Percentiles rank a stretch among this genome's conserved stretches.
These are phyloP conservation scores for Drosophila bunnanda DNA, from an alignment of 2,888 invertebrate genomes.

Conservation along the genomic window DNA sequence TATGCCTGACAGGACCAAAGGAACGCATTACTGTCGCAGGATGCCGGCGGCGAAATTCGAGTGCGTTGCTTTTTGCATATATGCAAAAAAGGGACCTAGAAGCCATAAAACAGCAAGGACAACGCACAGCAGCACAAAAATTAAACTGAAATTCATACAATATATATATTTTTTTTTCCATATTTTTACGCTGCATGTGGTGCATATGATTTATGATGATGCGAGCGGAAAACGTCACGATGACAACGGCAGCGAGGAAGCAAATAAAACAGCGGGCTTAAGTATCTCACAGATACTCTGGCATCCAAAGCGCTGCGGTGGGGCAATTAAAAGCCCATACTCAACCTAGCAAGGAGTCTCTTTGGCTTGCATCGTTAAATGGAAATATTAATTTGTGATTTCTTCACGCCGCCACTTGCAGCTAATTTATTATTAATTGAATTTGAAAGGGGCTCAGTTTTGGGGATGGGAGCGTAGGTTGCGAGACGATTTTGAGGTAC, in stretches of 20 bases:
- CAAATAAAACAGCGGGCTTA: conserved; percentile 49
- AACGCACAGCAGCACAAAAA: conserved; percentile 59
- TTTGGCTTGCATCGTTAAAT: conserved; percentile 60
- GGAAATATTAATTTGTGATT: conserved; percentile 74
- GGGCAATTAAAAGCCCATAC: conserved; percentile 60
- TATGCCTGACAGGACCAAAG: conserved; percentile 29
- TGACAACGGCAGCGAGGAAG: conserved; percentile 56
- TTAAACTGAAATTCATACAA: conserved; percentile 58
- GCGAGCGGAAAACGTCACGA: conserved; percentile 60
- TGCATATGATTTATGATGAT: conserved; percentile 80
- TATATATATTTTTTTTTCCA: conserved; percentile 43
- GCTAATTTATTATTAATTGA: conserved; percentile 80
- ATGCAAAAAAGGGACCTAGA: conserved; percentile 53
- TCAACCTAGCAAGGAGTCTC: conserved; percentile 38
- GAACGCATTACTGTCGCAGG: conserved; percentile 33
- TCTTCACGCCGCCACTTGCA: conserved; percentile 57
- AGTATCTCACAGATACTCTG: conserved; percentile 41
- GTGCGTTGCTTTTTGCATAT: conserved; percentile 64
- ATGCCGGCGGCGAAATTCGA: conserved; percentile 52
- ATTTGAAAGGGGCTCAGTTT: conserved; percentile 51
- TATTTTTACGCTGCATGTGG: conserved; percentile 67
- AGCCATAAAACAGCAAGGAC: conserved; percentile 72
- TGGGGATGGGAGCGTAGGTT: not conserved
- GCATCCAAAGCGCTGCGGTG: conserved; percentile 40
- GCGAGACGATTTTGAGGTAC: not conserved